phyloP scores from a whole-genome alignment of 2,888 invertebrate genomes.

The Drosophila tripunctata region DNA sequence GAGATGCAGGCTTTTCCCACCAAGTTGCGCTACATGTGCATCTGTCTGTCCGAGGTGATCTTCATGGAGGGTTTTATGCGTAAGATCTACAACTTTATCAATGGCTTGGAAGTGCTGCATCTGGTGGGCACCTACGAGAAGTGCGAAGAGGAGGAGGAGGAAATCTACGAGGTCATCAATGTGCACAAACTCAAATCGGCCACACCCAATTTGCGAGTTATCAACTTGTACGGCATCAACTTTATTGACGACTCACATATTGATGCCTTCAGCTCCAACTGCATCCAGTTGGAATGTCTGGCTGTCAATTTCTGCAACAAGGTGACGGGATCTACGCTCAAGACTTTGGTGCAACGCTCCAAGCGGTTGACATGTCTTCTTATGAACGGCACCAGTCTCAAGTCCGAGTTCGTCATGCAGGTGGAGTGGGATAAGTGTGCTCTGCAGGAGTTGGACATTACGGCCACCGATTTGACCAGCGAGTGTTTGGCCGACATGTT shows the following conservation, averaged over 20 bases:
- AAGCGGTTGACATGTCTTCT: slow-evolving; percentile 95
- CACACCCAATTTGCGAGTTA: slow-evolving; percentile 97
- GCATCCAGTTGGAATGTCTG: slow-evolving; percentile 97
- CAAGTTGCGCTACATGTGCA: slow-evolving; percentile 96
- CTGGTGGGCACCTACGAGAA: slow-evolving; percentile 99
- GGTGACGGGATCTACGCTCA: slow-evolving; percentile 97
- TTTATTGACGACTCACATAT: slow-evolving; percentile 99
- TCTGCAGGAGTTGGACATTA: slow-evolving; percentile 97
- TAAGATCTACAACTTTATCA: slow-evolving; percentile 99
- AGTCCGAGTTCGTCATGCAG: slow-evolving; percentile 96
- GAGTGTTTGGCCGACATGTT: slow-evolving; percentile 97
- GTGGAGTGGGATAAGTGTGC: slow-evolving; percentile 99
- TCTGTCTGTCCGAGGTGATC: slow-evolving; percentile 98
- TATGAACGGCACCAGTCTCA: slow-evolving; percentile 98
- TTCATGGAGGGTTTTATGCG: slow-evolving; percentile 99
- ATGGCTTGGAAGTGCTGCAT: slow-evolving; percentile 97
- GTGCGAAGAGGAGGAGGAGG: slow-evolving; percentile 99
- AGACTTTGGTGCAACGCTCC: slow-evolving; percentile 96
- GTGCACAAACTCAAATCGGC: slow-evolving; percentile 99
- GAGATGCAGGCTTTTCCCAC: slow-evolving; percentile 99
- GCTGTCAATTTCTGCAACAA: slow-evolving; percentile 99
- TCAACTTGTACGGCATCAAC: slow-evolving; percentile 99
- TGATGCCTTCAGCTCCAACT: slow-evolving; percentile 98
- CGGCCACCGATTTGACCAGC: slow-evolving; percentile 97
- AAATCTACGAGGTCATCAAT: slow-evolving; percentile 99